Evolutionary conservation across 1,140 invertebrate species (phyloP), one percentile per base, ranked within the genome.

Genomic region (Drosophila arawakana): DNA sequence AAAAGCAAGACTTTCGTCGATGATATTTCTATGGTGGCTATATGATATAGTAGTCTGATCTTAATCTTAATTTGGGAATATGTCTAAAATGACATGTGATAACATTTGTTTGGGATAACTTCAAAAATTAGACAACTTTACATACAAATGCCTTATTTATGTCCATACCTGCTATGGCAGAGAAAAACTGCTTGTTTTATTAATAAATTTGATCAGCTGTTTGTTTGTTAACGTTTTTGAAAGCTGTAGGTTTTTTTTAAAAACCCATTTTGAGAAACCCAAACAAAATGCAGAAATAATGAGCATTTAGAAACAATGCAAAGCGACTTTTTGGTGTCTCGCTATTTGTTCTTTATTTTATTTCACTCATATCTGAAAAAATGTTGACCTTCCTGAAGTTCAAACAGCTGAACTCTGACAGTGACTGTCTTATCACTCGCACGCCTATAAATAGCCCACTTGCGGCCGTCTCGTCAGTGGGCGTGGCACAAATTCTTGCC

Each of bases 371-470:
- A 57, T 41, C 54, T 39, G 37, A 3, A n/a, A 35, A 18, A n/a
- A 10, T 18, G 18, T 65, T 77, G 80, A 88, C 82, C 82, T 88
- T 88, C 52, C 50, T 60, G 73, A 86, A 86, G 82, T 86, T 86
- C 82, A 86, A 80, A 72, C 82, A 83, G 80, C 82, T 86, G 83
- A 80, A 83, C 82, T 88, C 73, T 86, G 82, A 86, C 83, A 82
- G 55, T 55, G 60, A 58, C 49, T 63, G 65, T 61, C 73, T 88
- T 86, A 86, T 86, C 82, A 72, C 54, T 70, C 49, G 39, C 25
- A 13, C 76, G 41, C 34, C 34, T 69, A 73, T 60, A 80, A 80
- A 83, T 76, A 81, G 67, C 39, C 35, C 55, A 52, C 76, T 70
- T 78, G 73, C 67, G 81, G 76, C 68, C 54, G 60, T 73, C 72